Base-by-base conservation (phyloP, 2,888 invertebrate species). In the Hoplodrina ambigua region DNA sequence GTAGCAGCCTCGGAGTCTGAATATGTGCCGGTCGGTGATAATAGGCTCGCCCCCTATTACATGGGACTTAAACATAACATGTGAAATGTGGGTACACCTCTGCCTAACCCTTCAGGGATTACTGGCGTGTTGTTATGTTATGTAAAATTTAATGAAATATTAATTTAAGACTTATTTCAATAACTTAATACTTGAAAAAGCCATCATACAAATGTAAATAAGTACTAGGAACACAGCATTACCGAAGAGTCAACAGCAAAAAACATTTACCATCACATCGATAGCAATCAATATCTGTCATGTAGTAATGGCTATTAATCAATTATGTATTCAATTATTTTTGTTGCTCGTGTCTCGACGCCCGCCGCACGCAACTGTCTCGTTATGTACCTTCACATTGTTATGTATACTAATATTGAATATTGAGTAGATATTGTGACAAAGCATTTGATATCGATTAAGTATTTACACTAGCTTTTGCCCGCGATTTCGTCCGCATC, bases 311-410 rank as follows among this genome's bases (percentile, higher is more conserved):
- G 75, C 72, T 78, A 78, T 82, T 82, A 81, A 82, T 82, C 83
- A 81, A 81, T 75, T 72, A 77, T 72, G 79, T 79, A 83, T 83
- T 83, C 79, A 81, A 83, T 80, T 81, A 81, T 77, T 83, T 76
- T 81, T 74, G 81, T 82, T 74, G 57, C 59, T 61, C 30, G 65
- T 66, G 70, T 61, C 65, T 17, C 52, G 71, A 55, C 61, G 52
- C 54, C 52, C 46, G 69, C 66, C 46, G 53, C 82, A 77, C 80
- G 80, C 82, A 69, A 81, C 64, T 73, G 74, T 78, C 66, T 82
- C 82, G 57, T 74, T 78, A 75, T 66, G 54, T 68, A 64, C 59
- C 56, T 66, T 53, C 44, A 59, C 46, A 25, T 52, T 64, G 50
- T 46, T 46, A 55, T 69, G 20, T 59, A 54, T 64, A 52, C 41